These are phyloP conservation scores for Zaprionus lachaisei DNA, from an alignment of 1,140 invertebrate species.

Conservation along the genomic window DNA sequence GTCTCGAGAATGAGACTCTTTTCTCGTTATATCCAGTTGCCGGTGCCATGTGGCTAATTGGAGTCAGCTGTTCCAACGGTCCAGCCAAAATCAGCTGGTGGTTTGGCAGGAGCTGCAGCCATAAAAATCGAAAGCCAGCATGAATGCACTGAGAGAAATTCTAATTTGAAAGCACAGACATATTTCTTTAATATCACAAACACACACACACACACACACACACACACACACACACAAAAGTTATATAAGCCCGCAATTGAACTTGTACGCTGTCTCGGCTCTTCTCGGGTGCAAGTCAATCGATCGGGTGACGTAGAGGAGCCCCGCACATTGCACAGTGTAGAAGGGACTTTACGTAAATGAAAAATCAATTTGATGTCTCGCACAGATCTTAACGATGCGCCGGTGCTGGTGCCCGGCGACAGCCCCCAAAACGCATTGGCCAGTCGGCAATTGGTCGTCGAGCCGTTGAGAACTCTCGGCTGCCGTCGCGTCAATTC, in stretches of 20 bases:
- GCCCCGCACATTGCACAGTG: slow-evolving; percentile 49
- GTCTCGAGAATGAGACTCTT: neutral
- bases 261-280: neutral
- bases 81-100: slow-evolving; percentile 66
- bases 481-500: slow-evolving; percentile 11
- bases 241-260: neutral
- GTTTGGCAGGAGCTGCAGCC: slow-evolving; percentile 53
- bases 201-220: neutral
- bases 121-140: slow-evolving; percentile 36
- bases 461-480: slow-evolving; percentile 40
- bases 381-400: slow-evolving; percentile 51
- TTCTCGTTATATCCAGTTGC: slow-evolving; percentile 12
- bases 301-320: slow-evolving; percentile 12
- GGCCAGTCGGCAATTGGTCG: slow-evolving; percentile 67
- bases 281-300: slow-evolving; percentile 61
- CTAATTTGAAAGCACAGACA: slow-evolving; percentile 1
- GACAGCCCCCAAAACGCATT: slow-evolving; percentile 32
- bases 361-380: slow-evolving; percentile 77
- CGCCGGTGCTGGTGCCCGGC: slow-evolving; percentile 36
- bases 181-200: neutral
- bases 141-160: slow-evolving; percentile 52
- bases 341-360: slow-evolving; percentile 57
- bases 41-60: slow-evolving; percentile 76
- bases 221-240: neutral
- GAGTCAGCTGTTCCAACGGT: slow-evolving; percentile 76